phyloP scores from a whole-genome alignment of 2,888 invertebrate species.

The Pantelozetes paolii region DNA sequence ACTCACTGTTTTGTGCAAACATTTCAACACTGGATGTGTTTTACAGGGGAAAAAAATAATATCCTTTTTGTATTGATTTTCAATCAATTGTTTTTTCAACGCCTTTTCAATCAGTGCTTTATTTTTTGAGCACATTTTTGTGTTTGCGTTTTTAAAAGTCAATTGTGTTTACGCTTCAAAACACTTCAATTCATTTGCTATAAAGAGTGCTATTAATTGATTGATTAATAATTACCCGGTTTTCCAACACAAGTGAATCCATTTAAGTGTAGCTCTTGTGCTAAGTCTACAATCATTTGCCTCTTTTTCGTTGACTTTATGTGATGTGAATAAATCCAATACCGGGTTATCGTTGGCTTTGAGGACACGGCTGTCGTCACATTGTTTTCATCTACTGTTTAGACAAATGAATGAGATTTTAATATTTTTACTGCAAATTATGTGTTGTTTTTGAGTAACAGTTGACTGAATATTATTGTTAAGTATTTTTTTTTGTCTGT shows the following conservation, averaged over 20 bases:
- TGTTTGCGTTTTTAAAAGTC: too few relatives aligned
- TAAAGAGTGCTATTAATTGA: neutral
- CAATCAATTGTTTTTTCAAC: neutral
- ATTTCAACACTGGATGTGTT: too few relatives aligned
- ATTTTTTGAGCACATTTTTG: neutral
- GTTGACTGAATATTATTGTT: conserved; percentile 2
- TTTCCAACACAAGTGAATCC: conserved; percentile 42
- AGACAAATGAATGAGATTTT: neutral
- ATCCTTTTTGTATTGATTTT: too few relatives aligned
- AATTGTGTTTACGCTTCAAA: conserved; percentile 18
- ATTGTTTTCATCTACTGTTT: conserved; percentile 18
- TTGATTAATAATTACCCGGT: conserved; percentile 37
- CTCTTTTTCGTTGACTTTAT: conserved; percentile 42
- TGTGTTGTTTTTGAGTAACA: neutral
- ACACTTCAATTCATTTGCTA: neutral
- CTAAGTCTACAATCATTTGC: conserved; percentile 37
- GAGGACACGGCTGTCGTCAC: neutral
- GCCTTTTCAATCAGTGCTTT: neutral
- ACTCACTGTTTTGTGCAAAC: too few relatives aligned
- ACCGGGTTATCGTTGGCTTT: conserved; percentile 5
- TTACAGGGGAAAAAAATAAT: too few relatives aligned
- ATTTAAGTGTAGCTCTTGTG: conserved; percentile 29
- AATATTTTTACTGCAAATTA: neutral
- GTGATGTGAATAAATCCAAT: conserved; percentile 43
- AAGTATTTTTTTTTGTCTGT: neutral